Conservation (phyloP, 2,888 invertebrate species). For the Eumerus sabulonum region DNA sequence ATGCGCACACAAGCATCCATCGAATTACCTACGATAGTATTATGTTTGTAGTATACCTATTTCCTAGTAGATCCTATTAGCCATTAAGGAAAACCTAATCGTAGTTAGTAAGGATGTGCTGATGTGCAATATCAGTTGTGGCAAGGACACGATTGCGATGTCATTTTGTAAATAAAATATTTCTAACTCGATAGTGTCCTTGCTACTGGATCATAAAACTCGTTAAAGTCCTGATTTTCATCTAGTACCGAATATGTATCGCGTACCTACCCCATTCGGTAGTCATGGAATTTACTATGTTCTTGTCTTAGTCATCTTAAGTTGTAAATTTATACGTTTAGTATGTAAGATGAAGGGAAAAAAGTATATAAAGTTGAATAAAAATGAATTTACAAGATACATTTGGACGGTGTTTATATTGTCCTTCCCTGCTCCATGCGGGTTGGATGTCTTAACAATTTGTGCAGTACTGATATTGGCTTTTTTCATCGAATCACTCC, state of each 20-base stretch:
- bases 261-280: slow-evolving; percentile 12
- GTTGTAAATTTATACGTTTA: slow-evolving; percentile 63
- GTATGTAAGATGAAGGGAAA: slow-evolving; percentile 42
- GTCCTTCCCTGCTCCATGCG: too few species aligned
- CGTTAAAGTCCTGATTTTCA: slow-evolving; percentile 3
- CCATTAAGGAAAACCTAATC: too few species aligned
- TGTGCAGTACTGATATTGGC: too few species aligned
- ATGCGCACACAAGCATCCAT: slow-evolving; percentile 69
- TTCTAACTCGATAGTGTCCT: background rate
- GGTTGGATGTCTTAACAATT: too few species aligned
- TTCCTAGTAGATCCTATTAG: slow-evolving; percentile 33
- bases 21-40: slow-evolving; percentile 74
- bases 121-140: slow-evolving; percentile 55
- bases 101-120: slow-evolving; percentile 56
- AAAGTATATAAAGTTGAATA: slow-evolving; percentile 45
- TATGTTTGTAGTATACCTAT: slow-evolving; percentile 46
- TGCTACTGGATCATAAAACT: background rate
- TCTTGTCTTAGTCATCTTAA: slow-evolving; percentile 29
- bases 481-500: too few species aligned
- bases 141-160: slow-evolving; percentile 9
- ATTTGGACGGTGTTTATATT: background rate
- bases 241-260: background rate
- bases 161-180: slow-evolving; percentile 6
- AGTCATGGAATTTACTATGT: slow-evolving; percentile 2
- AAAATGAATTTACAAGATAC: slow-evolving; percentile 53